Base-by-base conservation (phyloP, 2,113 vertebrate genomes). In the Callospermophilus lateralis region DNA sequence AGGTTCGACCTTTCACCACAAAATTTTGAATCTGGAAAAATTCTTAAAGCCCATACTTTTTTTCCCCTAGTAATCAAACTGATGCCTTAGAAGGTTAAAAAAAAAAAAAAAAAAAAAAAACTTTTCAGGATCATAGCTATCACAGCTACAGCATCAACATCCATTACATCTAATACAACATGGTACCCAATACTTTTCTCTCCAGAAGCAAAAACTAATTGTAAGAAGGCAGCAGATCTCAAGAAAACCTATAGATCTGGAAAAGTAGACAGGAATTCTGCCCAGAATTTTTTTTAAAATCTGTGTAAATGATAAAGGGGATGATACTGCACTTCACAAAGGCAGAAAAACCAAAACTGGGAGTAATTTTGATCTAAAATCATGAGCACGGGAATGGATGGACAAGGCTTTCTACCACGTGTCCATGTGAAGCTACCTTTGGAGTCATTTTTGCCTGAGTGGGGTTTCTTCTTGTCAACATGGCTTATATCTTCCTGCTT, bases 191-290 rank as follows among this genome's bases (percentile, higher is more conserved):
- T 24, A 79, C 16, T 76, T 96, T 79, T 70, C 63, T 96, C 30
- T 97, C 37, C 63, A 92, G 79, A 92, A 96, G 28, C 19, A 63
- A 84, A 53, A 87, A 90, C 4, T 63, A 85, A 91, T 63, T 61
- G 2, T 17, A 90, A 89, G 37, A 83, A 55, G 30, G 37, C 11
- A 94, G 39, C 39, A 72, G 12, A 53, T 73, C 32, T 61, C 73
- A 87, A 95, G 81, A 88, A 86, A 83, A n/a, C n/a, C 34, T 88
- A 39, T 48, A n/a, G 70, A 37, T 51, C 65, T 84, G 72, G 53
- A 70, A 90, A 73, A 83, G 26, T 32, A 68, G 55, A 83, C 30
- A 84, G 20, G 37, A 73, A 4, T n/a, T 13, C 68, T 19, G 19
- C 73, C 85, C 51, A 48, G 1, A 15, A 70, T 22, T 48, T 45